phyloP scores from a whole-genome alignment of 1,140 invertebrate species.

The Drosophila busckii region DNA sequence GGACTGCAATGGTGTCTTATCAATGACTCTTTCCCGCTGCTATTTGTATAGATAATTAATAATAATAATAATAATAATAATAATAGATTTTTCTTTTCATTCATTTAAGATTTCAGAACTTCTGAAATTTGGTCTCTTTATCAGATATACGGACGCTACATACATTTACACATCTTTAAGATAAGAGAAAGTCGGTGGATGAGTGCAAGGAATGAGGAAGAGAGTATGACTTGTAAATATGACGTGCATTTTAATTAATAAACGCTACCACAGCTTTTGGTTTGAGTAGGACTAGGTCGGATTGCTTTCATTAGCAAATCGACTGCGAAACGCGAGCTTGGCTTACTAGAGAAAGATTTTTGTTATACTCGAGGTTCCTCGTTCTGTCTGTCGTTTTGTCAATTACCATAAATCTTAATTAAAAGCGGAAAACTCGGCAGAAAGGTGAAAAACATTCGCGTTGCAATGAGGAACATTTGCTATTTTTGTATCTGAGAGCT shows the following conservation, averaged over 20 bases:
- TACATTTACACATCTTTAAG: no score
- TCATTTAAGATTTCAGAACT: no score
- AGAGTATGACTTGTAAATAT: not conserved
- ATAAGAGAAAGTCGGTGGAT: conserved; percentile 9
- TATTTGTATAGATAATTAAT: no score
- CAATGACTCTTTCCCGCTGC: no score
- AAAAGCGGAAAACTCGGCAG: conserved; percentile 53
- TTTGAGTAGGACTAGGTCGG: conserved; percentile 13
- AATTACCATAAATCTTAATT: conserved; percentile 75
- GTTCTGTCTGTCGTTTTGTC: conserved; percentile 31
- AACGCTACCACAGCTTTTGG: conserved; percentile 27
- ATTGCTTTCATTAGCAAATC: conserved; percentile 48
- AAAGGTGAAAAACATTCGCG: conserved; percentile 69
- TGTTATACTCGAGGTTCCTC: conserved; percentile 4
- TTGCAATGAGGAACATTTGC: conserved; percentile 29
- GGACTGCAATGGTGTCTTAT: no score
- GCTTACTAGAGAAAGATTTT: no score
- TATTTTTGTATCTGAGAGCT: conserved; percentile 35
- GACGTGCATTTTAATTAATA: conserved; percentile 51
- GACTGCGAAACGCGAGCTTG: conserved; percentile 44
- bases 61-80: no score
- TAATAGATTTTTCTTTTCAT: no score
- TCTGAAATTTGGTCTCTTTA: no score
- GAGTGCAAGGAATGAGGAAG: not conserved
- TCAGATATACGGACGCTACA: no score